phyloP scores from a whole-genome alignment of 2,797 vertebrate species.

The Sebastes vulpes region DNA sequence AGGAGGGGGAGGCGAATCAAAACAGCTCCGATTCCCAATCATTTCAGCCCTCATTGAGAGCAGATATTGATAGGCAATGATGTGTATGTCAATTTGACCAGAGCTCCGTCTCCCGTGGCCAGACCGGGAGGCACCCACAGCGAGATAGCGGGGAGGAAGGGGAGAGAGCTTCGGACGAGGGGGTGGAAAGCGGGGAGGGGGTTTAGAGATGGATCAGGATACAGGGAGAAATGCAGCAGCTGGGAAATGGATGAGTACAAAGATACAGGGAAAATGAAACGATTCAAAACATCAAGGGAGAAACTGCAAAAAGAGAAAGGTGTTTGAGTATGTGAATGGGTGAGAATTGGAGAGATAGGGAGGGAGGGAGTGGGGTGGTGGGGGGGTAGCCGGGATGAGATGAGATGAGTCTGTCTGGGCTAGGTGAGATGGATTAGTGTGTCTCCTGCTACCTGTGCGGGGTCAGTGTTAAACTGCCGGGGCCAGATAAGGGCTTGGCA shows the following conservation, averaged over 20 bases:
- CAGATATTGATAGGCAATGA: slow-evolving; percentile 73
- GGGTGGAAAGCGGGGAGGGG: not conserved
- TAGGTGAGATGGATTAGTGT: slow-evolving; percentile 80
- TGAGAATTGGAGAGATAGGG: slow-evolving; percentile 28
- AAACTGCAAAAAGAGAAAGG: slow-evolving; percentile 19
- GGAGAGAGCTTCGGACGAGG: slow-evolving; percentile 14
- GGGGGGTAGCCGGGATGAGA: slow-evolving; percentile 43
- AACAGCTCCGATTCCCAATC: slow-evolving; percentile 69
- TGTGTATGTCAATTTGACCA: slow-evolving; percentile 65
- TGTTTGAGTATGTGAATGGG: slow-evolving; percentile 50
- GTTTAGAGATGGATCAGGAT: slow-evolving; percentile 45
- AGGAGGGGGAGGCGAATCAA: slow-evolving; percentile 57
- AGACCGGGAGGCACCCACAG: slow-evolving; percentile 64
- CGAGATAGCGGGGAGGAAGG: not conserved
- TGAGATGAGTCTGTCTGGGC: slow-evolving; percentile 73
- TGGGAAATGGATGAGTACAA: slow-evolving; percentile 47
- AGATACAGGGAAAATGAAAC: slow-evolving; percentile 61
- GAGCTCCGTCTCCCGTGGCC: slow-evolving; percentile 47
- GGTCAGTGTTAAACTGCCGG: slow-evolving; percentile 82
- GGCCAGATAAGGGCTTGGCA: slow-evolving; percentile 78
- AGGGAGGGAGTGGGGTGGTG: not conserved
- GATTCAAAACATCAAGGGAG: slow-evolving; percentile 33
- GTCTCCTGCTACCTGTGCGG: slow-evolving; percentile 78
- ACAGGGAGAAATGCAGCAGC: slow-evolving; percentile 47
- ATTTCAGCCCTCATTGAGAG: slow-evolving; percentile 70